Base-by-base conservation (phyloP, 2,113 vertebrate species). In the Thalassoma bifasciatum region DNA sequence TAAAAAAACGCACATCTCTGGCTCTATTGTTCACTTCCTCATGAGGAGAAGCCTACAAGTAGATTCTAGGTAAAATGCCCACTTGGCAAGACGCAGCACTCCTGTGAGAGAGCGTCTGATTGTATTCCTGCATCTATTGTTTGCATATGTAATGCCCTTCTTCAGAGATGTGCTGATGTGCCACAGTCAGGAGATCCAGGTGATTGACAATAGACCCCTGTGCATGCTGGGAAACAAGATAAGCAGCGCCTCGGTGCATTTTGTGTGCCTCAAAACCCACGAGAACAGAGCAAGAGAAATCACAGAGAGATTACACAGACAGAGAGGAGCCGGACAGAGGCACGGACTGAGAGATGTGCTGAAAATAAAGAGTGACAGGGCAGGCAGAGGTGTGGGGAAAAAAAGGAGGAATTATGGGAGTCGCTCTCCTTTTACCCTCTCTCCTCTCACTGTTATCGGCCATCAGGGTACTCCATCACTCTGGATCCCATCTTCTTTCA, bases 211-310 rank as follows among this genome's bases (percentile, higher is more conserved):
- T 65, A 76, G 62, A 78, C 77, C 75, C 71, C 74, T 49, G 72
- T 77, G 82, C 77, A 85, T 82, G 81, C 77, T 87, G 86, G 89
- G 76, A 83, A 79, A 89, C 34, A 54, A 86, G 83, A 89, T 85
- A 85, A 89, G 79, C 75, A 50, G 49, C 74, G 52, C 65, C 60
- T 42, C 13, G 44, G 46, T 65, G 62, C 22, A 13, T 79, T 86
- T 68, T 73, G 71, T 78, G 53, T 49, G 57, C 62, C 70, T 63
- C 34, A 68, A 61, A 75, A 75, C 57, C 58, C 52, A 51, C 65
- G 57, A 67, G 77, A 61, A 52, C 42, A 66, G 36, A 68, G 0
- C 26, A 40, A 53, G 22, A 69, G 51, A 77, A 65, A 70, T 58
- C 65, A 79, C 47, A 65, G 47, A 26, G 54, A 72, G 44, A 75